Evolutionary conservation across 1,140 invertebrate species (phyloP), one percentile per base, ranked within the genome.

Genomic region (Cydia splendana): DNA sequence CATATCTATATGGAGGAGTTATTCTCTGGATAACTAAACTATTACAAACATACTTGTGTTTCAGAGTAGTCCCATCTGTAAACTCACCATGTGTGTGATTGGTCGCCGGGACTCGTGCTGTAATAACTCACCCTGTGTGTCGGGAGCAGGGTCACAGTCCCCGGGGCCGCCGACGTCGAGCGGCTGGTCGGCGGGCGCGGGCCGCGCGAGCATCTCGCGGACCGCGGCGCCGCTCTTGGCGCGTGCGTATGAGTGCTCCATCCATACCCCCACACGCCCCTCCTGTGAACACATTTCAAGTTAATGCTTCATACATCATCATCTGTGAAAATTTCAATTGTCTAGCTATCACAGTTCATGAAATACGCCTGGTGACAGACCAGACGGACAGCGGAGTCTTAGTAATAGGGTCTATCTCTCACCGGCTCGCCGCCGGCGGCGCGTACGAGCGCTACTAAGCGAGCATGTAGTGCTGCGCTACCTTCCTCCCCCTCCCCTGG

Each of bases 201-300:
- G 34, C 15, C 34, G 30, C 30, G 38, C 67, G 9, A 71, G n/a
- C 7, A 71, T 0, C 15, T 38, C 67, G 71, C 53, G 76, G 67
- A 78, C 77, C 77, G 75, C 65, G 4, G 34, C 69, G 51, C 78
- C 75, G 53, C 76, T 75, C 13, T 83, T 84, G 45, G 80, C 81
- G 18, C 84, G 82, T 75, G 86, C 86, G 78, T 87, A 88, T 75
- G 88, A 88, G 82, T 88, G 88, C 80, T 88, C 87, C 69, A 84
- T 78, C 87, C 86, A 88, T 57, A 90, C 88, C 62, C 82, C 86
- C n/a, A 76, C 77, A 9, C 85, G 84, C 15, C 75, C 69, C 71
- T 84, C 85, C 81, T 86, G 77, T 42, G 13, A 3, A 38, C n/a
- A 62, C 12, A 34, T 20, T 38, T 28, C 67, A 57, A 42, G 18